phyloP scores from a whole-genome alignment of 2,888 invertebrate species.

The Mesorhabditis sp. region DNA sequence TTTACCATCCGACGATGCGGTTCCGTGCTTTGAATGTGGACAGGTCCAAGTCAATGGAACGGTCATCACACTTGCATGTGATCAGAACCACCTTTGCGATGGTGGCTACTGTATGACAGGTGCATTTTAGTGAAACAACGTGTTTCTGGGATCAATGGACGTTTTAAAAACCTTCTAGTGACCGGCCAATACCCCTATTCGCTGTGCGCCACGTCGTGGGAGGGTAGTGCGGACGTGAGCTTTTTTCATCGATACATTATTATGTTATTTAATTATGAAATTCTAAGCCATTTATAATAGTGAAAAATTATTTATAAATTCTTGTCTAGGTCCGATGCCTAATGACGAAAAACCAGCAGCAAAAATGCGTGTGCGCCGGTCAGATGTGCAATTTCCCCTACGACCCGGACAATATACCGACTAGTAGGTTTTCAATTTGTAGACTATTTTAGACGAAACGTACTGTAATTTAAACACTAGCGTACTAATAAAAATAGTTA shows the following conservation, averaged over 20 bases:
- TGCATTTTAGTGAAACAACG: slow-evolving; percentile 7
- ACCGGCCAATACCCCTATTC: slow-evolving; percentile 21
- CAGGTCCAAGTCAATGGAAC: slow-evolving; percentile 15
- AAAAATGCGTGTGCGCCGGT: slow-evolving; percentile 27
- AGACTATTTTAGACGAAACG: background rate
- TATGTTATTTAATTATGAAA: too few relatives aligned
- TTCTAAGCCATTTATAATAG: too few relatives aligned
- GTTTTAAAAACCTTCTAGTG: slow-evolving; percentile 11
- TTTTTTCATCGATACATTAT: background rate
- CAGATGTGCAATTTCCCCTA: slow-evolving; percentile 31
- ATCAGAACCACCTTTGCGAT: slow-evolving; percentile 23
- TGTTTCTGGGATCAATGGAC: background rate
- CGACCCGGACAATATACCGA: slow-evolving; percentile 15
- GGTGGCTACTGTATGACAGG: slow-evolving; percentile 33
- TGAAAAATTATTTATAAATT: slow-evolving; percentile 5
- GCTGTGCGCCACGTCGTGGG: slow-evolving; percentile 25
- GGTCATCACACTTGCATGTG: slow-evolving; percentile 23
- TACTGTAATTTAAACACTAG: too few relatives aligned
- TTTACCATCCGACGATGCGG: background rate
- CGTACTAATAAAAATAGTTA: too few relatives aligned
- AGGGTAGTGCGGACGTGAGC: slow-evolving; percentile 16
- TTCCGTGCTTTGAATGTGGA: slow-evolving; percentile 2
- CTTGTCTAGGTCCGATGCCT: slow-evolving; percentile 21
- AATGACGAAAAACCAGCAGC: slow-evolving; percentile 14
- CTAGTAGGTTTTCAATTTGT: background rate